phyloP scores from a whole-genome alignment of 2,113 vertebrate genomes.

The Muscicapa adusta region DNA sequence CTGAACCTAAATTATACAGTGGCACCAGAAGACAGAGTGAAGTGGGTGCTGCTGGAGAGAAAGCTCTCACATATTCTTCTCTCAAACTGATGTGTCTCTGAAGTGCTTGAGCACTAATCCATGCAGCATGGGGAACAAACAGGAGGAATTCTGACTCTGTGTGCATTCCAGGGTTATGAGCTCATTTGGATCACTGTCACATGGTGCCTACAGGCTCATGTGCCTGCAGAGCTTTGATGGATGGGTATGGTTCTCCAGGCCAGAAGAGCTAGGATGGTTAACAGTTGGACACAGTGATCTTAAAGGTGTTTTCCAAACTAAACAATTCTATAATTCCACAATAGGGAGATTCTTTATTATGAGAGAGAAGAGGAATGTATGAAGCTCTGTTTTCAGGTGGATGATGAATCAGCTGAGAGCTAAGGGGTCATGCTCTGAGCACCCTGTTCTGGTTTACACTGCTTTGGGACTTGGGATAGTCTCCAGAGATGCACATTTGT shows the following conservation, averaged over 20 bases:
- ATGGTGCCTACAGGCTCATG: neutral
- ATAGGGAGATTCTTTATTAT: neutral
- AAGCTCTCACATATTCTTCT: neutral
- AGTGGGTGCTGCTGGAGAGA: neutral
- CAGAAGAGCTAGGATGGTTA: neutral
- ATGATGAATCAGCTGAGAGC: neutral
- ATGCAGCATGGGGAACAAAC: neutral
- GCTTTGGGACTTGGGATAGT: neutral
- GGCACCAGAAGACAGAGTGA: neutral
- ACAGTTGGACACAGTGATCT: neutral
- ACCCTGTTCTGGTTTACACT: neutral
- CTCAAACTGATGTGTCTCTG: neutral
- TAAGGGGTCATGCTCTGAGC: neutral
- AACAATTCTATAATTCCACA: neutral
- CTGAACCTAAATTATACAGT: neutral
- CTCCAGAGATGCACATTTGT: neutral
- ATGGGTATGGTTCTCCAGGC: neutral
- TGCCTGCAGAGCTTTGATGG: neutral
- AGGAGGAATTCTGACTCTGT: neutral
- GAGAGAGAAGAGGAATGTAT: neutral
- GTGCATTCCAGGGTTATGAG: neutral
- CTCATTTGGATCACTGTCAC: neutral
- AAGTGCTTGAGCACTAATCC: neutral
- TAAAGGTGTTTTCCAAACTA: neutral
- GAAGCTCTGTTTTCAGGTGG: neutral